Percentiles rank a stretch among this genome's conserved stretches.
Evolutionary conservation across 2,113 vertebrate genomes (phyloP).

Genomic region (Tautogolabrus adspersus): DNA sequence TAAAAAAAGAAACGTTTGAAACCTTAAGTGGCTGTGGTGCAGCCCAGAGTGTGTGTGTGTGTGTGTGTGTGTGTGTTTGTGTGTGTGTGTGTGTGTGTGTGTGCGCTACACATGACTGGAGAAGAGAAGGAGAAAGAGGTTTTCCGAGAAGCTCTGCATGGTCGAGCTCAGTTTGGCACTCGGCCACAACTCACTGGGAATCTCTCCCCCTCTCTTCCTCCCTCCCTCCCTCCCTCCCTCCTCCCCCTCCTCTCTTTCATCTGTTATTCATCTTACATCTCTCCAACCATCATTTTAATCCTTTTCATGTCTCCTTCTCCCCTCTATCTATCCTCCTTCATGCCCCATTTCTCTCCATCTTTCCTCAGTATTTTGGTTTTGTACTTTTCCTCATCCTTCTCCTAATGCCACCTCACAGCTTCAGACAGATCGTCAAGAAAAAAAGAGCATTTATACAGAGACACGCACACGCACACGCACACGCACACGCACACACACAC

Average conservation of each 20-base stretch:
- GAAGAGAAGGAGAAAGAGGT: background rate
- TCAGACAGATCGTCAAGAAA: too few species aligned
- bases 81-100: conserved; percentile 22
- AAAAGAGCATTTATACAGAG: too few species aligned
- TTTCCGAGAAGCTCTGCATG: conserved; percentile 46
- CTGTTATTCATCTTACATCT: conserved; percentile 25
- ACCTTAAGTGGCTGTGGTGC: conserved; percentile 42
- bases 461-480: too few species aligned
- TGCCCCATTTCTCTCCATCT: background rate
- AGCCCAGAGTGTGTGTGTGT: conserved; percentile 27
- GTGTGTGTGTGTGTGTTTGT: conserved; percentile 22
- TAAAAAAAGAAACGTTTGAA: conserved; percentile 65
- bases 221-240: background rate
- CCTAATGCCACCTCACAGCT: conserved; percentile 39
- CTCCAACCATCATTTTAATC: background rate
- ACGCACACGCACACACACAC: too few species aligned
- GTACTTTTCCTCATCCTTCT: too few species aligned
- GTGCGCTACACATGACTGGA: background rate
- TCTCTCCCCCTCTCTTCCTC: conserved; percentile 17
- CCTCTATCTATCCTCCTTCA: background rate
- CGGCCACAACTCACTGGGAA: conserved; percentile 56
- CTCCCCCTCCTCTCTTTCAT: conserved; percentile 28
- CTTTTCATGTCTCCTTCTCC: background rate
- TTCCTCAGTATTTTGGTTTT: too few species aligned
- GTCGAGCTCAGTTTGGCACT: conserved; percentile 51